These are phyloP conservation scores for Exephanes ischioxanthus DNA, from an alignment of 2,888 invertebrate species.

Conservation along the genomic window DNA sequence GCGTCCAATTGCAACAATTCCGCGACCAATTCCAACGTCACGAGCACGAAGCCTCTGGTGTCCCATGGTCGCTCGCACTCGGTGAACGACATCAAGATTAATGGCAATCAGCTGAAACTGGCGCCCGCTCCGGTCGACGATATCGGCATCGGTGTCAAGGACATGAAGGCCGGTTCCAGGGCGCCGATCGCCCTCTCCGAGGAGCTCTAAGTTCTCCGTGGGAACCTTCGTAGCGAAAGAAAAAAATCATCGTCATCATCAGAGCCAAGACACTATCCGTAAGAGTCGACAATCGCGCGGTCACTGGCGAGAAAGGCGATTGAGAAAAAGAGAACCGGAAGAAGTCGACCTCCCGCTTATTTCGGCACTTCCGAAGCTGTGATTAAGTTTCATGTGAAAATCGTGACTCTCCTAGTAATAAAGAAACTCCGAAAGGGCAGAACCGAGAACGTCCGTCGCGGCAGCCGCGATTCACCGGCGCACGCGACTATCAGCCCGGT, in stretches of 20 bases:
- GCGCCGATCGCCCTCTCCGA: conserved; percentile 83
- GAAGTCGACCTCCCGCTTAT: neutral
- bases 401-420: conserved; percentile 32
- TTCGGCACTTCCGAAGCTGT: conserved; percentile 45
- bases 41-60: conserved; percentile 85
- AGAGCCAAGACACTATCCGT: neutral
- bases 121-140: conserved; percentile 89
- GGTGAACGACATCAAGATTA: conserved; percentile 91
- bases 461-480: neutral
- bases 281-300: neutral
- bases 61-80: conserved; percentile 90
- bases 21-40: conserved; percentile 72
- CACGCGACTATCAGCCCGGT: neutral
- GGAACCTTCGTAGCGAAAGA: no score
- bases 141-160: conserved; percentile 85
- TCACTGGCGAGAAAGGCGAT: neutral
- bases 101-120: conserved; percentile 90
- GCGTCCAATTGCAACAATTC: conserved; percentile 65
- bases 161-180: conserved; percentile 82
- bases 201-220: conserved; percentile 77
- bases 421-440: neutral
- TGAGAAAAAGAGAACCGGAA: neutral
- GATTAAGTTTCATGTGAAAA: conserved; percentile 49
- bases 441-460: neutral
- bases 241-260: no score